phyloP scores from a whole-genome alignment of 1,140 invertebrate species.

The Dufourea novaeangliae region DNA sequence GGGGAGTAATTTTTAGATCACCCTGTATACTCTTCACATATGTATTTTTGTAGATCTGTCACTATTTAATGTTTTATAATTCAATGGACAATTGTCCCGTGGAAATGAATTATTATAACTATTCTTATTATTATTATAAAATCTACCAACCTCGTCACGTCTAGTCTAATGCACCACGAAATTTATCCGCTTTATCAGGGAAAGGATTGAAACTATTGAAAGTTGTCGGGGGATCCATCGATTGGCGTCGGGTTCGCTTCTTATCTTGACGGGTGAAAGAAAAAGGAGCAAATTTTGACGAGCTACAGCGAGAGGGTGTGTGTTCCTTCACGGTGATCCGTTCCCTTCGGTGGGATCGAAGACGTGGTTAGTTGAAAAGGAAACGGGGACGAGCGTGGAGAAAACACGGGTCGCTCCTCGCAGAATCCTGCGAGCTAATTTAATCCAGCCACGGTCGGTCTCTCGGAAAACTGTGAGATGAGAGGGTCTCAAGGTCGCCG shows the following conservation, averaged over 20 bases:
- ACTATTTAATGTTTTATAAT: no score
- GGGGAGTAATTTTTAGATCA: no score
- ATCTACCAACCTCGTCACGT: neutral
- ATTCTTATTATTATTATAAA: no score
- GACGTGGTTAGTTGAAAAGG: neutral
- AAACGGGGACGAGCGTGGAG: no score
- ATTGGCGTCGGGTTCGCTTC: neutral
- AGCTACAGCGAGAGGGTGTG: neutral
- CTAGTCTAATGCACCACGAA: neutral
- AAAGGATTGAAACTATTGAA: neutral
- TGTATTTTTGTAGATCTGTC: no score
- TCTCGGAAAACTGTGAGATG: neutral
- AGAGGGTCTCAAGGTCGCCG: slow-evolving; percentile 5
- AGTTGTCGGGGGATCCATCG: neutral
- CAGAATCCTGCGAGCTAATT: slow-evolving; percentile 13
- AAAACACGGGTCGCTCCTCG: neutral
- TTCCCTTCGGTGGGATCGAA: neutral
- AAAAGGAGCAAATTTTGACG: neutral
- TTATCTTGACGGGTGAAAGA: neutral
- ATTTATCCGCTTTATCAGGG: neutral
- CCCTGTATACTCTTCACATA: no score
- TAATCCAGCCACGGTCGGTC: slow-evolving; percentile 3
- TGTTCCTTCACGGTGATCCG: neutral
- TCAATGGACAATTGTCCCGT: no score
- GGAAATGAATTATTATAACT: no score